Evolutionary conservation across 1,140 invertebrate species (phyloP).

Genomic region (Pinna nobilis): DNA sequence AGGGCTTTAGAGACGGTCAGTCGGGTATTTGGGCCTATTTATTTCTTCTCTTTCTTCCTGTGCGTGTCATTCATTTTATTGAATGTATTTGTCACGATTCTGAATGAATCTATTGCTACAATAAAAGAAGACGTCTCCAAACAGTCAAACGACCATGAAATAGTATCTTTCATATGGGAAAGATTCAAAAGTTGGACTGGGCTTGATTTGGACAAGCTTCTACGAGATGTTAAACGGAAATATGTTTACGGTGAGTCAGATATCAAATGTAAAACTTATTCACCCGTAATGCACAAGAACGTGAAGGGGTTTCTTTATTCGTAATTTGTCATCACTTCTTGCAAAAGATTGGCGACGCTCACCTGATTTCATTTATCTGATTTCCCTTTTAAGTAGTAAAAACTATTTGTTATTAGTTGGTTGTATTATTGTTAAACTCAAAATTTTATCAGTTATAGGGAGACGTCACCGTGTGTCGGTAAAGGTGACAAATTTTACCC

Average conservation of each 20-base stretch:
- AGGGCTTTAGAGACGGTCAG: constrained; percentile 45
- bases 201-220: constrained; percentile 36
- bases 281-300: too few species aligned
- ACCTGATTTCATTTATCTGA: too few species aligned
- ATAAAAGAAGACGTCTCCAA: constrained; percentile 77
- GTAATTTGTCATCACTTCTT: too few species aligned
- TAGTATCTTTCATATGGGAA: constrained; percentile 77
- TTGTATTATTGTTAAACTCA: too few species aligned
- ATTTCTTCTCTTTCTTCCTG: constrained; percentile 77
- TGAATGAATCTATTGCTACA: constrained; percentile 75
- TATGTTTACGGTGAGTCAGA: constrained; percentile 44
- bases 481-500: too few species aligned
- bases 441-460: too few species aligned
- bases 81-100: constrained; percentile 78
- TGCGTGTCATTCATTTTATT: constrained; percentile 76
- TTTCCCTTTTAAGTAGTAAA: not conserved
- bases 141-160: constrained; percentile 80
- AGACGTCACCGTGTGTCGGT: too few species aligned
- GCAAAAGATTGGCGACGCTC: too few species aligned
- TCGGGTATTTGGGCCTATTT: constrained; percentile 68
- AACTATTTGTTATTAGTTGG: not conserved
- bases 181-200: constrained; percentile 61
- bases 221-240: constrained; percentile 43
- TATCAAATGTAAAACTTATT: not conserved
- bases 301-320: too few species aligned